These are phyloP conservation scores for Patella pellucida DNA, from an alignment of 2,888 invertebrate genomes.

Conservation along the genomic window DNA sequence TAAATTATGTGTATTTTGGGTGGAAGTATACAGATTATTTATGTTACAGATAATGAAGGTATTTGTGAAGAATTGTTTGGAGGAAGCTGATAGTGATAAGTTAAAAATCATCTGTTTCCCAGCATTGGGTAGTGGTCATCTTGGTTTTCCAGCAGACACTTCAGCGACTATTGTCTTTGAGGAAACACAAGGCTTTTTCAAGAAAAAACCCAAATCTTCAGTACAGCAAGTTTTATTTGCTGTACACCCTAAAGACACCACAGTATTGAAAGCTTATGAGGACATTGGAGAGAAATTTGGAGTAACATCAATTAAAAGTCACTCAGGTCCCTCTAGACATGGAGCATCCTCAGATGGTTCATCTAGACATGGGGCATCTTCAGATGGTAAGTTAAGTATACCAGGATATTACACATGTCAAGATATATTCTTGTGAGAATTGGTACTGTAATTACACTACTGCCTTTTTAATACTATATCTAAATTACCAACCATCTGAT, in stretches of 20 bases:
- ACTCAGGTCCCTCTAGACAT: no score
- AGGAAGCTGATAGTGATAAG: constrained; percentile 17
- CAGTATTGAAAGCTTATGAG: constrained; percentile 9
- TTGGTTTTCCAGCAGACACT: constrained; percentile 33
- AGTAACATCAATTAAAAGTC: not conserved
- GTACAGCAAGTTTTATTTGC: constrained; percentile 32
- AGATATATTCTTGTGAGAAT: no score
- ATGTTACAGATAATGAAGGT: constrained; percentile 28
- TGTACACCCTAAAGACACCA: constrained; percentile 27
- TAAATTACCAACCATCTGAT: no score
- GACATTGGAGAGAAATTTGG: not conserved
- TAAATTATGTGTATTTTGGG: no score
- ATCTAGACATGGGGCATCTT: no score
- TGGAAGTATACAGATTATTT: no score
- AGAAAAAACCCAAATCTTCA: constrained; percentile 18
- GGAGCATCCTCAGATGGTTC: no score
- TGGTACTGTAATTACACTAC: no score
- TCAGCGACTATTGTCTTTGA: constrained; percentile 34
- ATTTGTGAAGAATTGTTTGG: constrained; percentile 28
- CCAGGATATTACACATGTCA: no score
- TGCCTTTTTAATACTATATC: no score
- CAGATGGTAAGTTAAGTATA: no score
- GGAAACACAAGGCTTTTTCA: constrained; percentile 22
- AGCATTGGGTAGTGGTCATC: constrained; percentile 42
- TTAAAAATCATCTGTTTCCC: constrained; percentile 40